These are phyloP conservation scores for Caloenas nicobarica DNA, from an alignment of 2,113 vertebrate species.

Conservation along the genomic window DNA sequence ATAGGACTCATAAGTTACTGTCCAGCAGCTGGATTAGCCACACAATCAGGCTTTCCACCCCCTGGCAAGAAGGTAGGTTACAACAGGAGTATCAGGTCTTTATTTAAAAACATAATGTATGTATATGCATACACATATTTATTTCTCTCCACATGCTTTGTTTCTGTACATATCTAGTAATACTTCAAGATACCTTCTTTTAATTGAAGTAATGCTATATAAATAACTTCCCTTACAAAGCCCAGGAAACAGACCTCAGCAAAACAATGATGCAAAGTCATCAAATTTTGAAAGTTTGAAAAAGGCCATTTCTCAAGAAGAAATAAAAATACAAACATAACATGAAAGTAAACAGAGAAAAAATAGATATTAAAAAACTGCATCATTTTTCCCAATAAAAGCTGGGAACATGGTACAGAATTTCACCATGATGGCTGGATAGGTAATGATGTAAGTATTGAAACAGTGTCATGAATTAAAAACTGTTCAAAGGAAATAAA, in stretches of 20 bases:
- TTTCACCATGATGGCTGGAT: not conserved
- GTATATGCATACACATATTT: not conserved
- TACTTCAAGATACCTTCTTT: not conserved
- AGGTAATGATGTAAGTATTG: not conserved
- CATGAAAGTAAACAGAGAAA: not conserved
- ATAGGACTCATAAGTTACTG: not conserved
- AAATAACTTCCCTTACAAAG: not conserved
- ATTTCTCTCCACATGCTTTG: not conserved
- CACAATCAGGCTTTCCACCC: not conserved
- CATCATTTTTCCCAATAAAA: not conserved
- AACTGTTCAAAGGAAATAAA: not conserved
- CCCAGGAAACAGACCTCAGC: not conserved
- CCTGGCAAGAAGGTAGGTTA: not conserved
- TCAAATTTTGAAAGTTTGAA: not conserved
- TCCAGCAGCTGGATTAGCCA: not conserved
- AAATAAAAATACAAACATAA: not conserved
- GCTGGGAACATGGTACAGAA: not conserved
- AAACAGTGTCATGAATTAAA: not conserved
- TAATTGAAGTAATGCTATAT: not conserved
- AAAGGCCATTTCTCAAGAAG: not conserved
- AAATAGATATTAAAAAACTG: not conserved
- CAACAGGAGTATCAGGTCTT: not conserved
- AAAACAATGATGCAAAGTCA: not conserved
- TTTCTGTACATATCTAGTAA: not conserved
- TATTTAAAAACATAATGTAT: not conserved